Base-by-base conservation (phyloP, 2,888 invertebrate genomes). In the Priocnemis perturbator region DNA sequence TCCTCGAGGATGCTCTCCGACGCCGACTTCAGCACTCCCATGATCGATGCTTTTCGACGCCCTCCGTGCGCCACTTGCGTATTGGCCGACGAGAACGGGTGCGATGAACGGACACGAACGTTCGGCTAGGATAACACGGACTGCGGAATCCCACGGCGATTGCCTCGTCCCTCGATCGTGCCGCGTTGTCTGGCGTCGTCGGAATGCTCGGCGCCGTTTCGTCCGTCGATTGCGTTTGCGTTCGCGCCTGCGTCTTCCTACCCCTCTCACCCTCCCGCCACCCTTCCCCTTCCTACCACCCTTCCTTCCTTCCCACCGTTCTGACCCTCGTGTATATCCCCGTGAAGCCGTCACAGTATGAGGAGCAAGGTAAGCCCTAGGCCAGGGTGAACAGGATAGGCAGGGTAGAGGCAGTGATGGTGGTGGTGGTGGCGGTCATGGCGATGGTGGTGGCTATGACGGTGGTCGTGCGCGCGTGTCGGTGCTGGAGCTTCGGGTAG, bases 11-110 rank as follows among this genome's bases (percentile, higher is more conserved):
- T 81, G 66, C 81, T 86, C 68, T 87, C 86, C 30, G 86, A 83
- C 61, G 78, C 85, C n/a, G 83, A 81, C 78, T 84, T 87, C 67
- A 87, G 79, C 77, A 89, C 84, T 81, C 88, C 88, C 89, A 89
- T 88, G 56, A 9, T 37, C 37, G 37, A 37, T 3, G 37, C 11
- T 37, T 37, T 5, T 69, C 55, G 56, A 15, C 57, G 47, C 61
- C 47, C 64, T 63, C 57, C 59, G 67, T 15, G 37, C 45, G 11
- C 60, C 48, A 30, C 55, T 44, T 37, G 30, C 15, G 15, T 55
- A 30, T 0, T 17, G 0, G 53, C 23, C 2, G 1, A 14, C 14
- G 14, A 11, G 37, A 37, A 37, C 37, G 11, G 4, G 7, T 37
- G 37, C 37, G 37, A 11, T 37, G 4, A 9, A 37, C 37, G 37